Conservation (phyloP, 1,140 invertebrate species). For the Pseudomyrmex concolor region DNA sequence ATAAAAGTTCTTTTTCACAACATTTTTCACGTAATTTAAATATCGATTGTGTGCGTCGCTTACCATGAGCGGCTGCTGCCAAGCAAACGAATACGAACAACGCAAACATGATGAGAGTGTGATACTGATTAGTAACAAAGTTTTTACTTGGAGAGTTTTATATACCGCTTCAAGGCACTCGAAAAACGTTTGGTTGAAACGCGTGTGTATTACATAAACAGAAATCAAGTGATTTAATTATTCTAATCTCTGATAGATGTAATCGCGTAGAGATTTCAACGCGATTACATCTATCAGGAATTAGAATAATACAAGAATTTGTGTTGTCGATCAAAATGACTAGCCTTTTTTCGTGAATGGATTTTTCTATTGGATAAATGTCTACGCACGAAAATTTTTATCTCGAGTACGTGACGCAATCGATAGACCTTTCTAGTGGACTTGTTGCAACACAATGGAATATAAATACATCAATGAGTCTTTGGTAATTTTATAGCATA, state of each 20-base stretch:
- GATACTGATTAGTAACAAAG: not conserved
- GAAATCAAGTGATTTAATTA: too few species aligned
- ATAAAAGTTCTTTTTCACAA: too few species aligned
- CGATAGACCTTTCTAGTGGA: not conserved
- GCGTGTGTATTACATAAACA: not conserved
- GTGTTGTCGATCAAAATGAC: not conserved
- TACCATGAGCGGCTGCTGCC: slow-evolving; percentile 42
- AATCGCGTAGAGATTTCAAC: not conserved
- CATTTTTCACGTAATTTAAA: too few species aligned
- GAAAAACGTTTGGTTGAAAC: not conserved
- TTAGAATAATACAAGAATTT: slow-evolving; percentile 25
- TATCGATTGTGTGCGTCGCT: not conserved
- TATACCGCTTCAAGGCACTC: not conserved
- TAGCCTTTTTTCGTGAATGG: not conserved
- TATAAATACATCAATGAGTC: too few species aligned
- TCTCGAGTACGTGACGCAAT: not conserved
- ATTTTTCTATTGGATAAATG: not conserved
- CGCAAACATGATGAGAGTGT: slow-evolving; percentile 33
- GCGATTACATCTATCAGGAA: slow-evolving; percentile 1
- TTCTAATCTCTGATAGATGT: not conserved
- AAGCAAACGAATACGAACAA: slow-evolving; percentile 27
- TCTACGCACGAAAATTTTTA: not conserved
- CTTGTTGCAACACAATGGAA: too few species aligned
- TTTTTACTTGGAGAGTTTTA: slow-evolving; percentile 43
- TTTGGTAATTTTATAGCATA: not conserved